Conservation (phyloP, 2,113 vertebrate genomes). For the human region DNA sequence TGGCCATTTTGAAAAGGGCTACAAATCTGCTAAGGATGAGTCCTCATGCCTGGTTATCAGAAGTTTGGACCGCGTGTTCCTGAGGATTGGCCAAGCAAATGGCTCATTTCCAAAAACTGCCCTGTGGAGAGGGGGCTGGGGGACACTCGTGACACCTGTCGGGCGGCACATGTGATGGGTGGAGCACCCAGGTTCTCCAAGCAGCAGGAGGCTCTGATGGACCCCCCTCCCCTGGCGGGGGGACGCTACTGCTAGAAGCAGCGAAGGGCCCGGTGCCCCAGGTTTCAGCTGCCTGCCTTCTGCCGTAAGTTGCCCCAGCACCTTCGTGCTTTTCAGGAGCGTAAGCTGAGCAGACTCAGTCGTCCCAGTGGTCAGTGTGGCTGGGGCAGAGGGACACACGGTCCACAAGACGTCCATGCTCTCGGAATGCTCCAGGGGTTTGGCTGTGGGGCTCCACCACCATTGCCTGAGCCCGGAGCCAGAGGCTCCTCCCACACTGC, state of each 20-base stretch:
- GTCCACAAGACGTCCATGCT: background rate
- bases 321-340: background rate
- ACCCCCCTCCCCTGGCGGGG: background rate
- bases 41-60: rapidly evolving
- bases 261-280: rapidly evolving
- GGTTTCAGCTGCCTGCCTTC: rapidly evolving
- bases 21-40: background rate
- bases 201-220: background rate
- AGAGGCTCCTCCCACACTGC: too few relatives aligned
- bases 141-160: rapidly evolving
- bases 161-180: rapidly evolving
- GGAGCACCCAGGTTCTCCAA: background rate
- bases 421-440: too few relatives aligned
- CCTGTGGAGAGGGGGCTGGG: background rate
- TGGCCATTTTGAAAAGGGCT: background rate
- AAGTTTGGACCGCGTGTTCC: background rate
- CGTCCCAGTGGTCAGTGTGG: rapidly evolving
- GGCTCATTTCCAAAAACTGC: background rate
- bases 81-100: background rate
- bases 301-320: background rate
- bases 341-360: background rate
- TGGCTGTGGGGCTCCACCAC: background rate
- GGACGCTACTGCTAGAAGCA: background rate
- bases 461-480: background rate
- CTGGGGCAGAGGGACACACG: background rate